Conservation (phyloP, 2,797 vertebrate species). For the Sebastes itinus region DNA sequence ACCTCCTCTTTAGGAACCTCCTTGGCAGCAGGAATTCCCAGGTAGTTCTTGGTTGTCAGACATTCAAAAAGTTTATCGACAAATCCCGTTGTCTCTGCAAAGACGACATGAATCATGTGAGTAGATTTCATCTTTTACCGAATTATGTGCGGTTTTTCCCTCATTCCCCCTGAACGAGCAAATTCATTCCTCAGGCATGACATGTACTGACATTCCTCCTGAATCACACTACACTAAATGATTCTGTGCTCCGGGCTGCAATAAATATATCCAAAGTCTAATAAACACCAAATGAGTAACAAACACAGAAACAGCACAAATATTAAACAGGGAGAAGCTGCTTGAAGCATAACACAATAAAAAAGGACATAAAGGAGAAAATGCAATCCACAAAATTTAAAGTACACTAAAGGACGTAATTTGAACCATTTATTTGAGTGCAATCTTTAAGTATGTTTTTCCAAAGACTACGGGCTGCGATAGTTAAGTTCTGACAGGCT, state of each 20-base stretch:
- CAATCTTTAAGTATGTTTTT: not conserved
- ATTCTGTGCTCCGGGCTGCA: not conserved
- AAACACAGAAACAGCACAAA: not conserved
- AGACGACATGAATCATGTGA: slow-evolving; percentile 24
- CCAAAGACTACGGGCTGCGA: not conserved
- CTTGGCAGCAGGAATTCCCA: slow-evolving; percentile 84
- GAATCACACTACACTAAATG: not conserved
- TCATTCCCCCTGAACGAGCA: not conserved
- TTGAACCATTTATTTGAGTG: not conserved
- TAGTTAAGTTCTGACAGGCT: not conserved
- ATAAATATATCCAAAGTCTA: slow-evolving; percentile 4
- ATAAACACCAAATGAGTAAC: not conserved
- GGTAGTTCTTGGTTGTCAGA: slow-evolving; percentile 94
- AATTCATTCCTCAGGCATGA: not conserved
- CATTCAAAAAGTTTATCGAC: slow-evolving; percentile 99
- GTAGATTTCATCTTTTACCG: not conserved
- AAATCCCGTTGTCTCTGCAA: slow-evolving; percentile 95
- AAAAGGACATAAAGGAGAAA: not conserved
- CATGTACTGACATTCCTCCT: not conserved
- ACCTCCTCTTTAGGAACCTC: slow-evolving; percentile 89
- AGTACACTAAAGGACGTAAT: not conserved
- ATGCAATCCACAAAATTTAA: not conserved
- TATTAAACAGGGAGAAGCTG: not conserved
- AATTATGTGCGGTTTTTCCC: not conserved
- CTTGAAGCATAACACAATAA: not conserved